phyloP scores from a whole-genome alignment of 2,113 vertebrate species.

The Azemiops feae region DNA sequence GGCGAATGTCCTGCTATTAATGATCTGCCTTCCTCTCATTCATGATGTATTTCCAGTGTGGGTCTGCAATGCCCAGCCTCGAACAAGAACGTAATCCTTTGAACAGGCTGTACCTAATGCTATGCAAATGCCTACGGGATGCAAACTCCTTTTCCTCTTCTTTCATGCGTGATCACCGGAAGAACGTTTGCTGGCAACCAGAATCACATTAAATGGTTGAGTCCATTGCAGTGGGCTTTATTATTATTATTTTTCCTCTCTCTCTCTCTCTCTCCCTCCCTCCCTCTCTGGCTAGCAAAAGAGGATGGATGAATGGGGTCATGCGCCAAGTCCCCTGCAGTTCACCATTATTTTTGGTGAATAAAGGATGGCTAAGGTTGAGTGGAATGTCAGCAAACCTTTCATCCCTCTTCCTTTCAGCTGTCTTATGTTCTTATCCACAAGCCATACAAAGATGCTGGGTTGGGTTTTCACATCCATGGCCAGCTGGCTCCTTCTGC shows the following conservation, averaged over 20 bases:
- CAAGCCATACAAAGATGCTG: constrained; percentile 18
- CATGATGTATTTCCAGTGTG: neutral
- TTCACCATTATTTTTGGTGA: constrained; percentile 38
- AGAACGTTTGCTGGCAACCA: neutral
- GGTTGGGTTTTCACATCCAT: neutral
- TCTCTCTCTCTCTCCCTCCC: neutral
- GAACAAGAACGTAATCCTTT: neutral
- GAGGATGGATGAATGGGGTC: constrained; percentile 20
- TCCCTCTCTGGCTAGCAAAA: neutral
- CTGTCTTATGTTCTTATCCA: neutral
- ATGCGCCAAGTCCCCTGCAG: constrained; percentile 1
- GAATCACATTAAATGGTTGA: neutral
- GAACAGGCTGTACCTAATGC: neutral
- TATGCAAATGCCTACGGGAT: neutral
- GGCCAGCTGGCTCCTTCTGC: constrained; percentile 27
- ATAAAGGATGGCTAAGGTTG: constrained; percentile 23
- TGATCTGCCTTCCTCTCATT: neutral
- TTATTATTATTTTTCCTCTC: neutral
- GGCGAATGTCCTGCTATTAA: neutral
- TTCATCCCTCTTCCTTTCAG: constrained; percentile 2
- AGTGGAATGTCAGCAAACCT: constrained; percentile 27
- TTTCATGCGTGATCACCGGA: constrained; percentile 10
- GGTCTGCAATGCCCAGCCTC: neutral
- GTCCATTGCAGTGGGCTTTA: neutral
- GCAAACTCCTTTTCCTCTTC: neutral